Percentiles rank a stretch among this genome's conserved stretches.
phyloP scores from a whole-genome alignment of 2,888 invertebrate species.

The Osmoderma eremita region DNA sequence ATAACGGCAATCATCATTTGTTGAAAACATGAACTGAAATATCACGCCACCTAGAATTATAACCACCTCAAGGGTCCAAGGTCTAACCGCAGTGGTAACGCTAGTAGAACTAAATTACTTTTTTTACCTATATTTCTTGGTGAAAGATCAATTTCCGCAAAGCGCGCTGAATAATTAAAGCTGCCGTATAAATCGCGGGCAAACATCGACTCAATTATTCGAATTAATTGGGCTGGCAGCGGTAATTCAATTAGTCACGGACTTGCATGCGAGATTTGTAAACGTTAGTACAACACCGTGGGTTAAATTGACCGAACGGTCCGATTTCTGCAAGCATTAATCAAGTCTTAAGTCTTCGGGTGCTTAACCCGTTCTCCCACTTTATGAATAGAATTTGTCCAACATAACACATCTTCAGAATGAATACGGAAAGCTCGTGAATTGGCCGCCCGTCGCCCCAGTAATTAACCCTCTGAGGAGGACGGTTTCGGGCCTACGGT shows the following conservation, averaged over 20 bases:
- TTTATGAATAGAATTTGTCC: constrained; percentile 32
- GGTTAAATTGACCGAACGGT: constrained; percentile 40
- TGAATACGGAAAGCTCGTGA: constrained; percentile 30
- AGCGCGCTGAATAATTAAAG: constrained; percentile 22
- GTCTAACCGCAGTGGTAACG: neutral
- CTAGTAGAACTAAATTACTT: neutral
- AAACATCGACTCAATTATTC: constrained; percentile 38
- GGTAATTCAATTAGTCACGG: constrained; percentile 40
- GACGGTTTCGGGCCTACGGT: constrained; percentile 22
- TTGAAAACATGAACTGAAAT: no score
- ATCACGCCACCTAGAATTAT: no score
- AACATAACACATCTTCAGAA: constrained; percentile 30
- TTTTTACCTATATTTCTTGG: neutral
- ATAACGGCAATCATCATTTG: no score
- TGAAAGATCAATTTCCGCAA: constrained; percentile 5
- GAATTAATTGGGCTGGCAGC: constrained; percentile 37
- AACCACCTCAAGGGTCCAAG: no score
- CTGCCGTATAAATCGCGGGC: constrained; percentile 21
- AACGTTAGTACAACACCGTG: constrained; percentile 38
- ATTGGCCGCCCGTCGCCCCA: constrained; percentile 28
- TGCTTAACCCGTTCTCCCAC: constrained; percentile 17
- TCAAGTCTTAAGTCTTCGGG: constrained; percentile 33
- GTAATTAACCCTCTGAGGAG: constrained; percentile 31
- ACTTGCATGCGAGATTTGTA: constrained; percentile 39
- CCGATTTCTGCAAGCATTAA: constrained; percentile 34